Conservation (phyloP, 2,797 vertebrate species). For the Anguilla megastoma region DNA sequence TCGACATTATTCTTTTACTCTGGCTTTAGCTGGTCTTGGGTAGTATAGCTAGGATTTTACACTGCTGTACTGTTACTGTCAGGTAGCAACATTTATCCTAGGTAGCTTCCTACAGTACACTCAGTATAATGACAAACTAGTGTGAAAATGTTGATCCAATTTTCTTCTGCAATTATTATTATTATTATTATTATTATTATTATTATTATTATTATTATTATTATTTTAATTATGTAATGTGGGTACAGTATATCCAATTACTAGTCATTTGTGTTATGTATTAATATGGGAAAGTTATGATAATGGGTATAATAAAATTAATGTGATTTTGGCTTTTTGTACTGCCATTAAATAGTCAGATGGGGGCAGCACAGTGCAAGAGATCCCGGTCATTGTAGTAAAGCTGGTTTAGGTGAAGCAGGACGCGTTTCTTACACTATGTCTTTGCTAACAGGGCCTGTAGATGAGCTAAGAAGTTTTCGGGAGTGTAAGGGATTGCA, state of each 20-base stretch:
- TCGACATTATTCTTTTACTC: neutral
- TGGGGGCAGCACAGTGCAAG: constrained; percentile 64
- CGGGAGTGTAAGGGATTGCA: neutral
- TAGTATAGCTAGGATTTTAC: neutral
- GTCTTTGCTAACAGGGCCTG: neutral
- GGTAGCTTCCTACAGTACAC: neutral
- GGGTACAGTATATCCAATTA: neutral
- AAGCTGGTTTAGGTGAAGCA: neutral
- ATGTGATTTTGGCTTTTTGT: neutral
- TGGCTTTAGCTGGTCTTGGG: neutral
- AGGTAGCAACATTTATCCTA: neutral
- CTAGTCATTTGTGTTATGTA: neutral
- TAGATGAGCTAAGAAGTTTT: neutral
- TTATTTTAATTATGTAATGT: neutral
- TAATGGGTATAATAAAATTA: neutral
- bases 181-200: neutral
- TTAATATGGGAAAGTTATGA: neutral
- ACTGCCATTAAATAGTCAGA: constrained; percentile 54
- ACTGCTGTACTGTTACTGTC: neutral
- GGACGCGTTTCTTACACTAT: neutral
- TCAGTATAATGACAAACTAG: neutral
- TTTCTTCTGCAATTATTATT: too few species aligned
- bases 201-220: neutral
- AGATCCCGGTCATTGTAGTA: neutral
- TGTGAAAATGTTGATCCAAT: neutral